phyloP scores from a whole-genome alignment of 1,140 invertebrate species.

The Caenorhabditis brenneri region DNA sequence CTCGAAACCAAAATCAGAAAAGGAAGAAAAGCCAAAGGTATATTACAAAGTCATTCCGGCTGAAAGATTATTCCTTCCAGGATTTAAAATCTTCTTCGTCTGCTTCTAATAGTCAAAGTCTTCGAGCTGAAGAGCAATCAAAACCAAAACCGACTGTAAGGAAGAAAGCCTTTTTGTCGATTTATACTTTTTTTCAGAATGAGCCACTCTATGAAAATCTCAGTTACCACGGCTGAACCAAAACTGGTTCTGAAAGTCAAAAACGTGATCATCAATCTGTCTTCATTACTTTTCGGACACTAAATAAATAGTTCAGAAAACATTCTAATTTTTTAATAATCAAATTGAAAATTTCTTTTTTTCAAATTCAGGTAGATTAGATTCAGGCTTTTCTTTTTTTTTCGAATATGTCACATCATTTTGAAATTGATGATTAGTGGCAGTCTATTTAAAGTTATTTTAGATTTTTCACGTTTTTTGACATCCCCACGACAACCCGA shows the following conservation, averaged over 20 bases:
- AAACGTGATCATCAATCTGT: not conserved
- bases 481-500: not conserved
- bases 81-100: not conserved
- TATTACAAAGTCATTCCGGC: too few species aligned
- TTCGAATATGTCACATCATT: too few species aligned
- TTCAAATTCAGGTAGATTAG: not conserved
- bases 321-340: too few species aligned
- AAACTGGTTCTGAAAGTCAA: too few species aligned
- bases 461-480: not conserved
- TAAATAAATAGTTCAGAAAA: too few species aligned
- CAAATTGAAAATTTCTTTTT: too few species aligned
- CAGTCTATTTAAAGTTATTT: too few species aligned
- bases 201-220: slow-evolving; percentile 4
- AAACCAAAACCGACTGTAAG: not conserved
- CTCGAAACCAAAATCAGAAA: not conserved
- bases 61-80: not conserved
- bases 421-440: not conserved
- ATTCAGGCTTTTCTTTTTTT: too few species aligned
- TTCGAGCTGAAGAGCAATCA: not conserved
- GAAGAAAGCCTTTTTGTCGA: not conserved
- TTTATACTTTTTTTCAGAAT: not conserved
- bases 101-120: not conserved
- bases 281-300: too few species aligned
- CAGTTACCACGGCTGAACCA: not conserved
- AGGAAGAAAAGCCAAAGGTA: not conserved